phyloP scores from a whole-genome alignment of 1,140 invertebrate genomes.

The Octopus bimaculoides region DNA sequence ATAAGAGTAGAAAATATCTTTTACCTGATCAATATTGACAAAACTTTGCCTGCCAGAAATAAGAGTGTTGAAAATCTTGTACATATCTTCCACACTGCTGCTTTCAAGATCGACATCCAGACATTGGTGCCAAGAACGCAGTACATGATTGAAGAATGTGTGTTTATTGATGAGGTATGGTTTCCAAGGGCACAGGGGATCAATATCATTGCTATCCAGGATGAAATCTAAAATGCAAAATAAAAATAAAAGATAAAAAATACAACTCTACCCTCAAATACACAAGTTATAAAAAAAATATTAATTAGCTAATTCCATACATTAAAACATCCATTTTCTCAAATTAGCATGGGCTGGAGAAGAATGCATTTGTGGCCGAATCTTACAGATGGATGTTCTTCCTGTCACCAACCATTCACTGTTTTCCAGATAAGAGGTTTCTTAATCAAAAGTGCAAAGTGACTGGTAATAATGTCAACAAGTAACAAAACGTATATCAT shows the following conservation, averaged over 20 bases:
- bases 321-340: too few species aligned
- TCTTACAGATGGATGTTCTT: too few species aligned
- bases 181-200: conserved; percentile 48
- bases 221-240: conserved; percentile 45
- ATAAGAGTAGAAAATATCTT: too few species aligned
- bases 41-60: conserved; percentile 69
- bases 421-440: too few species aligned
- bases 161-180: conserved; percentile 37
- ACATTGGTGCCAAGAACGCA: conserved; percentile 37
- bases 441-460: too few species aligned
- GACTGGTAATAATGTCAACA: too few species aligned
- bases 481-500: too few species aligned
- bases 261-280: background rate
- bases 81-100: conserved; percentile 36
- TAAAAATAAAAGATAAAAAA: conserved; percentile 11
- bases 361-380: too few species aligned
- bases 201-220: conserved; percentile 39
- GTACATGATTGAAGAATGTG: conserved; percentile 47
- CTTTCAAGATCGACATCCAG: conserved; percentile 44
- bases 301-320: too few species aligned
- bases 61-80: conserved; percentile 84
- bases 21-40: conserved; percentile 41
- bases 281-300: too few species aligned
- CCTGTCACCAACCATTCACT: too few species aligned
- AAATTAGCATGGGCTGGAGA: too few species aligned